phyloP scores from a whole-genome alignment of 2,797 vertebrate species.

The Telmatherina bonti region DNA sequence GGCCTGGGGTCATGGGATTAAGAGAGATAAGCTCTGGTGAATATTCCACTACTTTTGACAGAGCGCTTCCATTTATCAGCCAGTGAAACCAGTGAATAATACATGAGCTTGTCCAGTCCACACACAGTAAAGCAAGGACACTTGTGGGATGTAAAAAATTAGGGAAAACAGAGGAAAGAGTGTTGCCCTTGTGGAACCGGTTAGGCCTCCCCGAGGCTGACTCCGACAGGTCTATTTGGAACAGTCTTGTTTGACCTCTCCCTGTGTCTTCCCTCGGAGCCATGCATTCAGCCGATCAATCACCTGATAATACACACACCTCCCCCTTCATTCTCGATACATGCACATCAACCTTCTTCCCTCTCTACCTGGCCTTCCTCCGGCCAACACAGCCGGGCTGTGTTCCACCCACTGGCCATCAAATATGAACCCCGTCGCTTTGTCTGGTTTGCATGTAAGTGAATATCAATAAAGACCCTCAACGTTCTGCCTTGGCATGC shows the following conservation, averaged over 20 bases:
- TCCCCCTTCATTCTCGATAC: constrained; percentile 51
- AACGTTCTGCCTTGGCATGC: constrained; percentile 40
- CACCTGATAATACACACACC: constrained; percentile 73
- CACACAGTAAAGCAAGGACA: constrained; percentile 77
- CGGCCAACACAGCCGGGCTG: constrained; percentile 25
- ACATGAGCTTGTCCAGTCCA: constrained; percentile 67
- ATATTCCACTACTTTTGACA: constrained; percentile 63
- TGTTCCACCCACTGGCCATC: constrained; percentile 31
- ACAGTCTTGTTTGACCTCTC: constrained; percentile 80
- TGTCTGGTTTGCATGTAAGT: constrained; percentile 34
- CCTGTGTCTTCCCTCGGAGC: constrained; percentile 77
- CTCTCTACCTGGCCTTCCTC: constrained; percentile 14
- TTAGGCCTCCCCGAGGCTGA: constrained; percentile 73
- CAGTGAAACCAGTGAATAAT: constrained; percentile 76
- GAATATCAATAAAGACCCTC: constrained; percentile 52
- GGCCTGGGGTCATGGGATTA: constrained; percentile 68
- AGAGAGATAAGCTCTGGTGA: constrained; percentile 73
- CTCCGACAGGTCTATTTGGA: constrained; percentile 82
- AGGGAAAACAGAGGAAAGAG: constrained; percentile 49
- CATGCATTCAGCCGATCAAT: constrained; percentile 74
- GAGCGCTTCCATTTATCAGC: constrained; percentile 68
- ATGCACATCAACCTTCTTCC: constrained; percentile 15
- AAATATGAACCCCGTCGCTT: constrained; percentile 31
- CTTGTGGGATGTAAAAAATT: constrained; percentile 42
- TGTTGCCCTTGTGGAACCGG: constrained; percentile 75